phyloP scores from a whole-genome alignment of 2,797 vertebrate genomes.

The Catostomus latipinnis region DNA sequence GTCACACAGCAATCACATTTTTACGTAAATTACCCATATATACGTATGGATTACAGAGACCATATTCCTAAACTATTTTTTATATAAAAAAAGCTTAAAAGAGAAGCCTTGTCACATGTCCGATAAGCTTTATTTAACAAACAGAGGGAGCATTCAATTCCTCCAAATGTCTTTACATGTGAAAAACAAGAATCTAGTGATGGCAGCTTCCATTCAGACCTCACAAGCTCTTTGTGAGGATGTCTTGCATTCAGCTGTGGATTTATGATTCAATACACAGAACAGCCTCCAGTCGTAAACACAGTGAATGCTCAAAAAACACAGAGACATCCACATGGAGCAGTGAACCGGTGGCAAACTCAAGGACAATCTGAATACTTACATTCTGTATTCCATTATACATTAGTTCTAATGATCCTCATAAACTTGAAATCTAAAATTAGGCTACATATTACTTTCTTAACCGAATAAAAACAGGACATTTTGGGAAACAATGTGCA shows the following conservation, averaged over 20 bases:
- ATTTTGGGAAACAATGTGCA: neutral
- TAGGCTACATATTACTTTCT: neutral
- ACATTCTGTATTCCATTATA: neutral
- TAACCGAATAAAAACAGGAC: neutral
- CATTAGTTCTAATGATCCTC: neutral
- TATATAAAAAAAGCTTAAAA: neutral
- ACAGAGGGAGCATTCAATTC: constrained; percentile 16
- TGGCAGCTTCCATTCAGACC: constrained; percentile 9
- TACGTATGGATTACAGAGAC: neutral
- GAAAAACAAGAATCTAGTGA: constrained; percentile 27
- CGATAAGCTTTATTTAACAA: neutral
- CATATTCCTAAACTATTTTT: neutral
- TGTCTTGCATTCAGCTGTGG: constrained; percentile 24
- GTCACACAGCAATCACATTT: too few relatives aligned
- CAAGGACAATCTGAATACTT: neutral
- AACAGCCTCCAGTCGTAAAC: constrained; percentile 40
- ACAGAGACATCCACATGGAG: neutral
- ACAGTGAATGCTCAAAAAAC: constrained; percentile 23
- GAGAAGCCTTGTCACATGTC: neutral
- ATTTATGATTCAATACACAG: constrained; percentile 53
- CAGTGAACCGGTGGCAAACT: neutral
- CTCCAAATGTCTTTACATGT: constrained; percentile 11
- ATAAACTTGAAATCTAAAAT: neutral
- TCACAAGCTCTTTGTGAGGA: constrained; percentile 33
- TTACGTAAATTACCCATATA: too few relatives aligned